Conservation (phyloP, 2,113 vertebrate genomes). For the Diphyllodes magnificus region DNA sequence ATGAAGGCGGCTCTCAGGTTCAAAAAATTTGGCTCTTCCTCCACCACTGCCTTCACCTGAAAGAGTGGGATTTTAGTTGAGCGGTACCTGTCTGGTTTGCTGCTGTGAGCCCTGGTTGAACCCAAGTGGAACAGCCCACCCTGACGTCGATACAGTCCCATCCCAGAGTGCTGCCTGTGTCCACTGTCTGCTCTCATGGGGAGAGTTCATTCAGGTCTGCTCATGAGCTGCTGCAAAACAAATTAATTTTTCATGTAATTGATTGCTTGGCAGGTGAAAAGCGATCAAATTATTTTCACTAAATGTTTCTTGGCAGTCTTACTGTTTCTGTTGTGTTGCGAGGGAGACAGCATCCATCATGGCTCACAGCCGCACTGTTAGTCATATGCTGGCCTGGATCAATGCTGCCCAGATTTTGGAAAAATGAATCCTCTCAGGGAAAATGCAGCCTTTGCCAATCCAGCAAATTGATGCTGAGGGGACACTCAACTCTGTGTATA, state of each 20-base stretch:
- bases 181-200: not conserved
- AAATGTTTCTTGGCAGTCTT: not conserved
- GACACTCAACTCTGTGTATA: not conserved
- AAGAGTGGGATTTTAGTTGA: not conserved
- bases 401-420: not conserved
- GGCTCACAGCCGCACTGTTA: not conserved
- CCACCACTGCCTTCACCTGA: not conserved
- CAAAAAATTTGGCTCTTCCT: not conserved
- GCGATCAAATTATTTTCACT: not conserved
- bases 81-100: not conserved
- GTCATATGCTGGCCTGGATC: not conserved
- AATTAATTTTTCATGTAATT: not conserved
- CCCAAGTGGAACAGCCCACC: not conserved
- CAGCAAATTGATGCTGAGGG: not conserved
- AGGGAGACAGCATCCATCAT: not conserved
- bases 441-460: not conserved
- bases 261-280: conserved; percentile 28
- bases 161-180: not conserved
- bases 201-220: not conserved
- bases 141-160: fast-evolving
- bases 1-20: not conserved
- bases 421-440: not conserved
- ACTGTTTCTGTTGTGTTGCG: conserved; percentile 28
- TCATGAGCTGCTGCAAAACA: not conserved
- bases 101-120: not conserved